These are phyloP conservation scores for Falco punctatus DNA, from an alignment of 2,113 vertebrate species.

Conservation along the genomic window DNA sequence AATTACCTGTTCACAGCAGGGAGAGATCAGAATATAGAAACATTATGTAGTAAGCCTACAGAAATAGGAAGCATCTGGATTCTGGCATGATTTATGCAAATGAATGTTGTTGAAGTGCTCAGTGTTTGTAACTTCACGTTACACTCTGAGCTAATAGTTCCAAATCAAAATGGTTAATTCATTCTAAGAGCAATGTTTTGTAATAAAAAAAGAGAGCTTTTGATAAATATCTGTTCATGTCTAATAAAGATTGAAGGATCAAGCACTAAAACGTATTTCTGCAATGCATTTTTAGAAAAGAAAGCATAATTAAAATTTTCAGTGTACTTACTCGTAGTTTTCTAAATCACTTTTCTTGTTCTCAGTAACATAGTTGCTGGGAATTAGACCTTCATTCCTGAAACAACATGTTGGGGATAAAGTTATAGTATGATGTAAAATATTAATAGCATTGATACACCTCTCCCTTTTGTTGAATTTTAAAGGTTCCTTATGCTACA, in stretches of 20 bases:
- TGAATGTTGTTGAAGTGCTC: not conserved
- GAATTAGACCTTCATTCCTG: slow-evolving; percentile 90
- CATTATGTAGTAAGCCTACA: not conserved
- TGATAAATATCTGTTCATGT: not conserved
- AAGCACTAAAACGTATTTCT: not conserved
- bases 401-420: not conserved
- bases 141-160: not conserved
- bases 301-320: not conserved
- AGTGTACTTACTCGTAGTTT: slow-evolving; percentile 82
- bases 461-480: not conserved
- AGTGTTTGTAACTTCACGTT: not conserved
- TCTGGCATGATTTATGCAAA: not conserved
- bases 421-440: not conserved
- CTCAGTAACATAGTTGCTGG: slow-evolving; percentile 87
- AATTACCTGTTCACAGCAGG: not conserved
- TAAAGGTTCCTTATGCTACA: not conserved
- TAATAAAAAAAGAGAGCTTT: not conserved
- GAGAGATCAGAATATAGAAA: not conserved
- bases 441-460: not conserved
- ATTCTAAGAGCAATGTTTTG: not conserved
- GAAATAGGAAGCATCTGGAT: not conserved
- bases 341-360: slow-evolving; percentile 79
- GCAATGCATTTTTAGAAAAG: slow-evolving; percentile 9
- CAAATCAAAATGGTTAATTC: not conserved
- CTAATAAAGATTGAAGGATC: not conserved